Percentiles rank a stretch among this genome's conserved stretches.
Evolutionary conservation across 2,113 vertebrate genomes (phyloP).

Genomic region (Chaenogobius annularis): DNA sequence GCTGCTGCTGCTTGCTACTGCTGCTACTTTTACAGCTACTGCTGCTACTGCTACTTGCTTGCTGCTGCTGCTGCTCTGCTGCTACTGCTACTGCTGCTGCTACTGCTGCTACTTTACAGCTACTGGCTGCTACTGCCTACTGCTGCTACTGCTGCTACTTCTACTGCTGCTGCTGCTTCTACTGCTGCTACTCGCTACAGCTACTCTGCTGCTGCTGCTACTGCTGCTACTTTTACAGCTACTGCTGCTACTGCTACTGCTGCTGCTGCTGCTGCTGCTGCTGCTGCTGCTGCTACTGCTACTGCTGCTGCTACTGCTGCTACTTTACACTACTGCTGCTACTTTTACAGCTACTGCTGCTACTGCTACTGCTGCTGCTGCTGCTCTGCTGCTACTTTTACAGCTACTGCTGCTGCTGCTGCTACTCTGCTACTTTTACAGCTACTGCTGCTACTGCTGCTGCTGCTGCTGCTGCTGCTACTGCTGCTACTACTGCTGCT

Average conservation of each 20-base stretch:
- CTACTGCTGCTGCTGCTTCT: neutral
- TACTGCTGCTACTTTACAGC: neutral
- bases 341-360: neutral
- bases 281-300: neutral
- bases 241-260: neutral
- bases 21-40: neutral
- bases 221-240: neutral
- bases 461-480: neutral
- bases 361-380: neutral
- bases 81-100: neutral
- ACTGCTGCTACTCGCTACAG: neutral
- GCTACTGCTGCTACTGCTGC: neutral
- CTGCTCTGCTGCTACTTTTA: no score
- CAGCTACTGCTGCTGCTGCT: neutral
- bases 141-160: neutral
- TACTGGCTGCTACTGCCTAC: neutral
- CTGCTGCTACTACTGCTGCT: neutral
- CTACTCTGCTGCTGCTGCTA: neutral
- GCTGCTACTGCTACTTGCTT: neutral
- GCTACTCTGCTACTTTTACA: neutral
- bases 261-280: neutral
- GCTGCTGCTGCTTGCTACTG: neutral
- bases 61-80: neutral
- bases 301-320: neutral
- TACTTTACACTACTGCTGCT: no score